These are phyloP conservation scores for Drosophila obscura DNA, from an alignment of 1,140 invertebrate species.

Conservation along the genomic window DNA sequence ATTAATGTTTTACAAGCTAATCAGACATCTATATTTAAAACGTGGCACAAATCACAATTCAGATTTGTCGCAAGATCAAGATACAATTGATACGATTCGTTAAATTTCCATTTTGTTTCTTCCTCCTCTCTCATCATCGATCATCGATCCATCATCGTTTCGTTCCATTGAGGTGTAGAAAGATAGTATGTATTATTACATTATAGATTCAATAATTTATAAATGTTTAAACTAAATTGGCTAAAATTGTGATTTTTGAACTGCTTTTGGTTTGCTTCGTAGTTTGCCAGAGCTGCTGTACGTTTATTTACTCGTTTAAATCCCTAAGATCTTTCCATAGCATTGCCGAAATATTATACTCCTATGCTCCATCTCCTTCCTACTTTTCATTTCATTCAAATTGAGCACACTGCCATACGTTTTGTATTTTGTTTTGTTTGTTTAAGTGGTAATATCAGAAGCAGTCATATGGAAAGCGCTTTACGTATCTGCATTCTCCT, in stretches of 20 bases:
- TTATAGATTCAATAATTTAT: slow-evolving; percentile 62
- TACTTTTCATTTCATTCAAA: slow-evolving; percentile 37
- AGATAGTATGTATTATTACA: slow-evolving; percentile 40
- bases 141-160: slow-evolving; percentile 35
- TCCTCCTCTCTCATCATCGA: slow-evolving; percentile 22
- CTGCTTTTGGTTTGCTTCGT: slow-evolving; percentile 80
- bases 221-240: slow-evolving; percentile 81
- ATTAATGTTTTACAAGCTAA: slow-evolving; percentile 69
- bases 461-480: slow-evolving; percentile 71
- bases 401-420: slow-evolving; percentile 65
- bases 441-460: slow-evolving; percentile 51
- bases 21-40: slow-evolving; percentile 83
- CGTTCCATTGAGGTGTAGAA: slow-evolving; percentile 51
- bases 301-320: slow-evolving; percentile 20
- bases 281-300: slow-evolving; percentile 58
- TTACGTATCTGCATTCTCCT: slow-evolving; percentile 45
- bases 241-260: slow-evolving; percentile 80
- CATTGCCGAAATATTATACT: slow-evolving; percentile 43
- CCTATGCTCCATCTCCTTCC: no score
- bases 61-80: slow-evolving; percentile 80
- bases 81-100: slow-evolving; percentile 80
- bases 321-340: slow-evolving; percentile 58
- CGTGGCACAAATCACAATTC: slow-evolving; percentile 81
- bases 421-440: slow-evolving; percentile 20
- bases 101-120: slow-evolving; percentile 46